These are phyloP conservation scores for Spinus pinus DNA, from an alignment of 2,797 vertebrate species.

Conservation along the genomic window DNA sequence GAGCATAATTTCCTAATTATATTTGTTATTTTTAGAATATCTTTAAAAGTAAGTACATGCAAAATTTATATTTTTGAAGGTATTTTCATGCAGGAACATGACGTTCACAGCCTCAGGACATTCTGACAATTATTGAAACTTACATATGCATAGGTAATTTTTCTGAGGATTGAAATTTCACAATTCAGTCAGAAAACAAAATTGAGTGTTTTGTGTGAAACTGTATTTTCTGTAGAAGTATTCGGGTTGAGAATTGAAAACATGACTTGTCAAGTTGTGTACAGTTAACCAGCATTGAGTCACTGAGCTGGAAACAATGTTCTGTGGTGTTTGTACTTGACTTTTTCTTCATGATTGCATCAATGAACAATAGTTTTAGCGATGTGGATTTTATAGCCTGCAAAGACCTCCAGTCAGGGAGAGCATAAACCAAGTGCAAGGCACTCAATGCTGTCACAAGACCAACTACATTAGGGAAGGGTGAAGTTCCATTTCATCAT, in stretches of 20 bases:
- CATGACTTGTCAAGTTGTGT: conserved; percentile 53
- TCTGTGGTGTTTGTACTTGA: conserved; percentile 69
- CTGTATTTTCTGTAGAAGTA: not conserved
- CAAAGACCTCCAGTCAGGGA: conserved; percentile 48
- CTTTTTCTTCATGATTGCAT: conserved; percentile 77
- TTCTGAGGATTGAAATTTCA: not conserved
- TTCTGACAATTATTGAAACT: not conserved
- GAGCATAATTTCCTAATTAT: not conserved
- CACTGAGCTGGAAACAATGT: conserved; percentile 63
- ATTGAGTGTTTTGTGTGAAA: not conserved
- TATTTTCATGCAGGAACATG: not conserved
- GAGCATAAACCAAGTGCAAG: conserved; percentile 40
- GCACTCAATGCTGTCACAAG: not conserved
- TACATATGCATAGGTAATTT: not conserved
- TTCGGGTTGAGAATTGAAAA: not conserved
- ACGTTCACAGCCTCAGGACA: not conserved
- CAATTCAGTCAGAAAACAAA: not conserved
- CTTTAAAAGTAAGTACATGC: not conserved
- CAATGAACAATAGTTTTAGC: conserved; percentile 69
- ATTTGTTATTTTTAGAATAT: not conserved
- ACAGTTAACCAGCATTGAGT: conserved; percentile 51
- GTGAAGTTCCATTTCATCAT: conserved; percentile 37
- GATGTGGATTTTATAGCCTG: conserved; percentile 60
- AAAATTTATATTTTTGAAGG: not conserved
- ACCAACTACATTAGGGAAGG: conserved; percentile 14